phyloP scores from a whole-genome alignment of 2,888 invertebrate species.

The Pyrochroa serraticornis region DNA sequence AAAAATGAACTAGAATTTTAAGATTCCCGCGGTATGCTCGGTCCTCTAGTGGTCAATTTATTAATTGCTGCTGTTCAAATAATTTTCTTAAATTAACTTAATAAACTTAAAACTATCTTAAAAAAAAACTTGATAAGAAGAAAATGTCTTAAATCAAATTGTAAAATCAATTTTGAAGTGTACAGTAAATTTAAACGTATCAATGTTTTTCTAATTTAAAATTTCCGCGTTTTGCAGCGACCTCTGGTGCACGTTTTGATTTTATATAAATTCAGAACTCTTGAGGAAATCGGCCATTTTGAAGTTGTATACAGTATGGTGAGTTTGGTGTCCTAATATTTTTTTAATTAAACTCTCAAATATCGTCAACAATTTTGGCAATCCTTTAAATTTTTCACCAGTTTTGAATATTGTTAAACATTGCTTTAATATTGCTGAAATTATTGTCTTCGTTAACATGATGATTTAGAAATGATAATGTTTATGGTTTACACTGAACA shows the following conservation, averaged over 20 bases:
- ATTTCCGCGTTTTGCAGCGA: not conserved
- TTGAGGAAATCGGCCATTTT: constrained; percentile 19
- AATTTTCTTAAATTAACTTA: too few species aligned
- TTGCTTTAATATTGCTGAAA: not conserved
- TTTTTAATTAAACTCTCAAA: constrained; percentile 1
- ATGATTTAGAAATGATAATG: constrained; percentile 67
- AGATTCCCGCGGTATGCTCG: too few species aligned
- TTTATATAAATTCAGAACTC: not conserved
- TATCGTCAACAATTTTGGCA: constrained; percentile 6
- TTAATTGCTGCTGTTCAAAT: too few species aligned
- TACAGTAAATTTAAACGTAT: too few species aligned
- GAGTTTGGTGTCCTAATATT: constrained; percentile 7
- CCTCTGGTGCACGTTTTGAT: not conserved
- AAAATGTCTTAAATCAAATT: too few species aligned
- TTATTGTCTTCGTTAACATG: constrained; percentile 53
- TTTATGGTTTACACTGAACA: constrained; percentile 73
- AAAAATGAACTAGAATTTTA: too few species aligned
- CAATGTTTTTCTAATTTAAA: too few species aligned
- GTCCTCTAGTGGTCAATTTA: too few species aligned
- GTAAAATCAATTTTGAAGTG: too few species aligned
- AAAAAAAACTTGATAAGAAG: too few species aligned
- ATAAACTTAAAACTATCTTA: too few species aligned
- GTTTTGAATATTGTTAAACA: not conserved
- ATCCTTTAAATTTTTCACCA: not conserved
- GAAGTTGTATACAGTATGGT: constrained; percentile 9